Evolutionary conservation across 35 echinoderm and acorn worm genomes (phyloP).

Genomic region (Acanthaster planci): DNA sequence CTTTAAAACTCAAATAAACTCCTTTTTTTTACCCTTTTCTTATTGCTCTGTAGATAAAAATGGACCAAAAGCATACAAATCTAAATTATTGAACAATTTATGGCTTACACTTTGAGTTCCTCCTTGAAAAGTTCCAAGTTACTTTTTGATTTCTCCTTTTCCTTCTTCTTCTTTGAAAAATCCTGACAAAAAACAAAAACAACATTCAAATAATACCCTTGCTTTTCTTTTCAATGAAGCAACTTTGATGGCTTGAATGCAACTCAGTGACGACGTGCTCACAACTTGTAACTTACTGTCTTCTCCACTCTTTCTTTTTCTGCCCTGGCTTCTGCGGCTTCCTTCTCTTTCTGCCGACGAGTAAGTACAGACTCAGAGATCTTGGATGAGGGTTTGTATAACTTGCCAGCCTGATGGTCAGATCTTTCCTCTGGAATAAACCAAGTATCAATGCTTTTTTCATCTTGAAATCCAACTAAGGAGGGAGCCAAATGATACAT

Average conservation of each 20-base stretch:
- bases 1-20: too few relatives aligned
- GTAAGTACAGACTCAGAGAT: slow-evolving; percentile 66
- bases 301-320: slow-evolving; percentile 54
- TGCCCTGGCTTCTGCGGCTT: slow-evolving; percentile 10
- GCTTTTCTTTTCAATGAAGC: too few relatives aligned
- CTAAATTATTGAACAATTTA: too few relatives aligned
- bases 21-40: too few relatives aligned
- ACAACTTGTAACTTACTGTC: slow-evolving; percentile 32
- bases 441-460: too few relatives aligned
- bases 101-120: slow-evolving; percentile 94
- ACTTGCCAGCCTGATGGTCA: slow-evolving; percentile 66
- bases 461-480: too few relatives aligned
- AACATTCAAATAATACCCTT: neutral
- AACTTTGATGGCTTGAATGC: too few relatives aligned
- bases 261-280: too few relatives aligned
- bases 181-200: slow-evolving; percentile 29
- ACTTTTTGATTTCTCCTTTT: slow-evolving; percentile 78
- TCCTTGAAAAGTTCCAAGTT: slow-evolving; percentile 96
- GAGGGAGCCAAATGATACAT: too few relatives aligned
- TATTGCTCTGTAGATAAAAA: too few relatives aligned
- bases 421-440: slow-evolving; percentile 91
- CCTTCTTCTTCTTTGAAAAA: slow-evolving; percentile 68
- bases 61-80: too few relatives aligned
- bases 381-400: slow-evolving; percentile 88
- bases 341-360: slow-evolving; percentile 56